These are phyloP conservation scores for Coenobita brevimanus DNA, from an alignment of 1,140 invertebrate species.

Conservation along the genomic window DNA sequence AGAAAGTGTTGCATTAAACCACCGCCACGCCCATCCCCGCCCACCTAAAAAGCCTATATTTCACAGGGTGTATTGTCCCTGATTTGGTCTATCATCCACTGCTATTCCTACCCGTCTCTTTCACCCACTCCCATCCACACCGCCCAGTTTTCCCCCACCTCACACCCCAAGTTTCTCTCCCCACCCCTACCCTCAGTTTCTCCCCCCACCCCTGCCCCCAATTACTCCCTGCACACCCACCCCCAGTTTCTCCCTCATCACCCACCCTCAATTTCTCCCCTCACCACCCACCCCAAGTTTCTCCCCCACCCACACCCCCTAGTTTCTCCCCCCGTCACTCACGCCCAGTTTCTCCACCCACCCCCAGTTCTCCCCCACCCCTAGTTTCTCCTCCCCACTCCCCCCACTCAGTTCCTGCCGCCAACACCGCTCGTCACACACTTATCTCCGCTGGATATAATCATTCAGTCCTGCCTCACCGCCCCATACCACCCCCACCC, in stretches of 20 bases:
- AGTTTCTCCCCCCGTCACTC: neutral
- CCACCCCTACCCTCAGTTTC: neutral
- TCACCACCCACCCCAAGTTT: neutral
- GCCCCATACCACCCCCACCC: no score
- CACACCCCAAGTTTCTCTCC: neutral
- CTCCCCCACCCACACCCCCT: slow-evolving; percentile 10
- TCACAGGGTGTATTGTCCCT: no score
- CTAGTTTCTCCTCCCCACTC: no score
- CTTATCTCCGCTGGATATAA: no score
- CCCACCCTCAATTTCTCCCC: neutral
- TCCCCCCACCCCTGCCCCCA: no score
- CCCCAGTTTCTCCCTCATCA: neutral
- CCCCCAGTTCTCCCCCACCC: neutral
- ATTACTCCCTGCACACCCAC: no score
- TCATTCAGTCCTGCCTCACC: no score
- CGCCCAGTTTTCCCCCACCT: neutral
- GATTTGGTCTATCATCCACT: no score
- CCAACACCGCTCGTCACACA: no score
- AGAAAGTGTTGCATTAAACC: no score
- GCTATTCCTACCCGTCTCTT: neutral
- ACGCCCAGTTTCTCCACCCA: neutral
- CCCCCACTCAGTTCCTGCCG: neutral
- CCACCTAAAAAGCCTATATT: no score
- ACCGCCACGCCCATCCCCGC: no score
- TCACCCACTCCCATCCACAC: neutral